Base-by-base conservation (phyloP, 2,888 invertebrate species). In the Cyrtodaria siliqua region DNA sequence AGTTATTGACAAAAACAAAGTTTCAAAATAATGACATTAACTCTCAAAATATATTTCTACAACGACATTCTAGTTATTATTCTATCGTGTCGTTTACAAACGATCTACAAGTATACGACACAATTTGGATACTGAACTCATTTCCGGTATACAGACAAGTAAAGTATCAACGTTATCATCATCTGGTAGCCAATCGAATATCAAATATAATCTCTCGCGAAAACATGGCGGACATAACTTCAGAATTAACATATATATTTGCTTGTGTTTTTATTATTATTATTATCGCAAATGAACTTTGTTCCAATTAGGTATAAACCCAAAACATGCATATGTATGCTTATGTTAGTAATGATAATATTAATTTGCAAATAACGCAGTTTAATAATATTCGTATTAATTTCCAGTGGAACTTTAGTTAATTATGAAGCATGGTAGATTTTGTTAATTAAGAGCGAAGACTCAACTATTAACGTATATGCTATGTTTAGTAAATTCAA, bases 191-290 rank as follows among this genome's bases (percentile, higher is more conserved):
- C 62, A 74, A 60, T 68, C 74, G 55, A 74, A 66, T 49, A 68
- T 79, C 52, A 66, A 74, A 26, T 56, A 50, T 33, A 70, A 56
- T 56, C 42, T 79, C 2, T 59, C 79, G 4, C 50, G 79, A 50
- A 70, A 68, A 68, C 79, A 79, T 71, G 79, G 79, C 55, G 79
- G 79, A 49, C 79, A 79, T 55, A 18, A 44, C n/a, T 74, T 74
- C 27, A 62, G 79, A 42, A 74, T 71, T 0, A 74, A 63, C 27
- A 40, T 74, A 42, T 55, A 74, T 27, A 79, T 74, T n/a, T 79
- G 74, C 42, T 74, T 79, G 79, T 79, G 29, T 79, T 79, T 47
- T 50, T 79, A 18, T 71, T 79, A 42, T 71, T 74, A 24, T 79
- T 69, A 27, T 70, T 79, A n/a, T 79, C 74, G 47, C 74, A 79